Base-by-base conservation (phyloP, 2,113 vertebrate species). In the Dasypus novemcinctus region DNA sequence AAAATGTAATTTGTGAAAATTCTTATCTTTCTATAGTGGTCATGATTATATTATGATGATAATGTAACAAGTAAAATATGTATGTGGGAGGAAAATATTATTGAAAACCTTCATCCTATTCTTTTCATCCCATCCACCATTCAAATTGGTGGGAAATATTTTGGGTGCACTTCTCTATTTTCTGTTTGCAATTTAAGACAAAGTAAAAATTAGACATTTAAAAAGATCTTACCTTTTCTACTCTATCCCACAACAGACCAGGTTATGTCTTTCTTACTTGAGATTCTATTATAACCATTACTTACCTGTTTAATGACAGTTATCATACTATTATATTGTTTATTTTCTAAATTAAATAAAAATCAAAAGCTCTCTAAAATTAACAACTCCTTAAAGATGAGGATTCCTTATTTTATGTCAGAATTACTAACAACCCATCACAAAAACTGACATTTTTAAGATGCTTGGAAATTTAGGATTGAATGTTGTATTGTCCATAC, bases 341-440 rank as follows among this genome's bases (percentile, higher is more conserved):
- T 59, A 46, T 21, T 29, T 64, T 80, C 4, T 31, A 3, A 78
- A 33, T 86, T 79, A 86, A 74, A 54, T 54, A 54, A 54, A 57
- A 87, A 84, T 21, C 36, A 29, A 85, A 78, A 81, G 4, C 9
- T 1, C 5, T 41, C 0, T 93, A 72, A 87, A 81, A 72, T 43
- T 0, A 23, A 21, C 72, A 75, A 36, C 2, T 84, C 6, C 7
- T 69, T 80, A 38, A 94, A 33, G 20, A 27, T 79, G 7, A 80
- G 38, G 8, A n/a, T 57, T 79, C 33, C 23, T 91, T 64, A 52
- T n/a, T 41, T 61, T 80, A 81, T 76, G 31, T 90, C 23, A 96
- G 14, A 79, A 29, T 36, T 10, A 12, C 8, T 33, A 69, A 3
- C 29, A 68, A 3, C 2, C 7, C 66, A 64, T 63, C 7, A 54